These are phyloP conservation scores for Malthinus flaveolus DNA, from an alignment of 2,888 invertebrate genomes.

Conservation along the genomic window DNA sequence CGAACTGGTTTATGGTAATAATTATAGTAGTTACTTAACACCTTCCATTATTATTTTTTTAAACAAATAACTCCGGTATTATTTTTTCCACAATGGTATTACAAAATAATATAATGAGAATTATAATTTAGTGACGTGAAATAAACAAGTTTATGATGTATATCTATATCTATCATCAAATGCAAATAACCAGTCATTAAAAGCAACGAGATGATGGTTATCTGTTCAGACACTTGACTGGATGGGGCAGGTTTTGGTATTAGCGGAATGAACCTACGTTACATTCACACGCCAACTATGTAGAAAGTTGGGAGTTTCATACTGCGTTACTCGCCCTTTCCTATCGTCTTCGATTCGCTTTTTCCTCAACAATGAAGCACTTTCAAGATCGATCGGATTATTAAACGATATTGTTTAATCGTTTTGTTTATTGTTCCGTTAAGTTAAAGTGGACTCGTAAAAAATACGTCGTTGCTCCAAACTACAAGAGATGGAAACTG, in stretches of 20 bases:
- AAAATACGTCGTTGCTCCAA: no score
- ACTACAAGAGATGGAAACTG: no score
- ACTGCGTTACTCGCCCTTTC: slow-evolving; percentile 25
- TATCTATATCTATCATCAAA: slow-evolving; percentile 28
- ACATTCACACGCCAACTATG: slow-evolving; percentile 31
- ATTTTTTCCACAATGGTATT: no score
- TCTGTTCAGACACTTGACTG: slow-evolving; percentile 24
- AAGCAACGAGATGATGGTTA: slow-evolving; percentile 29
- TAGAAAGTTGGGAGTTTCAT: slow-evolving; percentile 28
- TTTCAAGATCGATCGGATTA: not conserved
- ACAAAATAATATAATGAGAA: no score
- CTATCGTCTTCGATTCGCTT: slow-evolving; percentile 15
- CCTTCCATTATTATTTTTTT: no score
- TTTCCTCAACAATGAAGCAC: slow-evolving; percentile 6
- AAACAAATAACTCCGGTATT: no score
- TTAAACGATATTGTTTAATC: no score
- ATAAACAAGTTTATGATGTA: slow-evolving; percentile 24
- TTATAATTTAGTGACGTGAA: slow-evolving; percentile 16
- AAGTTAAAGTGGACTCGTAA: no score
- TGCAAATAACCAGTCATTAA: slow-evolving; percentile 30
- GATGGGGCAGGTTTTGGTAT: slow-evolving; percentile 31
- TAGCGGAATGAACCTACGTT: slow-evolving; percentile 25
- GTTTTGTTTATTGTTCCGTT: no score
- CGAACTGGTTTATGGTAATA: no score
- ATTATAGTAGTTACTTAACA: no score